A percentile compares a stretch with the other conserved stretches of the same genome.
These are phyloP conservation scores for Carassius carassius DNA, from an alignment of 2,113 vertebrate genomes.

Conservation along the genomic window DNA sequence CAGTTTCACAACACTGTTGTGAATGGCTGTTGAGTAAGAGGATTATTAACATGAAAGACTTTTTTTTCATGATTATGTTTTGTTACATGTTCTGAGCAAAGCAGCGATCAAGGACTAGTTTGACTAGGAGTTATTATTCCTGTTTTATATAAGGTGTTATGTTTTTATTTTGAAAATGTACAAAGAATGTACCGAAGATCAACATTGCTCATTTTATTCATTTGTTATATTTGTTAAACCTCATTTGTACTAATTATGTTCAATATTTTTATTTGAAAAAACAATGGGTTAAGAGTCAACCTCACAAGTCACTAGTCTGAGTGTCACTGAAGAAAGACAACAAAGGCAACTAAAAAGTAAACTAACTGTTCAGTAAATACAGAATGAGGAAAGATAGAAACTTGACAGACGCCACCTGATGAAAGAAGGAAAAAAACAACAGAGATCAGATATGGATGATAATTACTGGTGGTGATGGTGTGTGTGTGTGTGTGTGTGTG, in stretches of 20 bases:
- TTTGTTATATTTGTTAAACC: neutral
- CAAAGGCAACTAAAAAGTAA: conserved; percentile 2
- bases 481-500: conserved; percentile 4
- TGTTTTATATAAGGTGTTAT: neutral
- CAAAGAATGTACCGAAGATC: neutral
- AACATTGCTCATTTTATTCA: neutral
- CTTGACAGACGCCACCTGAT: conserved; percentile 4
- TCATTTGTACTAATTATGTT: neutral
- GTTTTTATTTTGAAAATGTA: neutral
- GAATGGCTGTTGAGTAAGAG: neutral
- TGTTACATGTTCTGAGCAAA: neutral
- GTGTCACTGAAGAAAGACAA: neutral
- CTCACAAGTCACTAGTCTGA: neutral
- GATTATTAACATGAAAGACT: neutral
- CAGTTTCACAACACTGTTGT: neutral
- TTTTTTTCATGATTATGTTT: neutral
- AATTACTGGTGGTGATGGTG: neutral
- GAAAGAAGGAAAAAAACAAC: conserved; percentile 7
- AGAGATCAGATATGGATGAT: conserved; percentile 53
- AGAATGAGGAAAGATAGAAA: conserved; percentile 5
- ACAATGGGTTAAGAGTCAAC: too few species aligned
- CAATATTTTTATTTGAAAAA: neutral
- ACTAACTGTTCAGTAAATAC: neutral
- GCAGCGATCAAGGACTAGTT: neutral
- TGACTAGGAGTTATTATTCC: neutral